Conservation (phyloP, 1,140 invertebrate species). For the Teleopsis dalmanni region DNA sequence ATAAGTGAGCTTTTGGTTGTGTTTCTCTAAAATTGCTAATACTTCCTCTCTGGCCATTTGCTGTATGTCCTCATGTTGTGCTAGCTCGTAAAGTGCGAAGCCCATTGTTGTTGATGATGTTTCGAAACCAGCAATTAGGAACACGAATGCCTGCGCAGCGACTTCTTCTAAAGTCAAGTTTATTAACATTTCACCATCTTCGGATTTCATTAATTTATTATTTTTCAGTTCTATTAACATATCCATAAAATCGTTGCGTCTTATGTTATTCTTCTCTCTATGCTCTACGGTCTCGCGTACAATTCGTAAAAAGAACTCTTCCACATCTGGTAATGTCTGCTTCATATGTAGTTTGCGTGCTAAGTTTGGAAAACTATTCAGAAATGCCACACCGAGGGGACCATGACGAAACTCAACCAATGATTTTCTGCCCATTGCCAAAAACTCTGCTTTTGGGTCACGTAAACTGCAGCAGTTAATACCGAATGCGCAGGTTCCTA, state of each 20-base stretch:
- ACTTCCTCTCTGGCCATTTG: constrained; percentile 47
- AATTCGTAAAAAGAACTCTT: constrained; percentile 39
- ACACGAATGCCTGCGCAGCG: constrained; percentile 34
- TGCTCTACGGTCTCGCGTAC: constrained; percentile 41
- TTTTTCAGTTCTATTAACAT: constrained; percentile 38
- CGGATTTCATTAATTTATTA: constrained; percentile 20
- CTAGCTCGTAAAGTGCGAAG: constrained; percentile 43
- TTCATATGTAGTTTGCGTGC: constrained; percentile 23
- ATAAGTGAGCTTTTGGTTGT: constrained; percentile 29
- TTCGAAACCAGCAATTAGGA: constrained; percentile 38
- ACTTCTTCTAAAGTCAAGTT: constrained; percentile 34
- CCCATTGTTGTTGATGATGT: constrained; percentile 44
- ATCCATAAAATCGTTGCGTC: constrained; percentile 45
- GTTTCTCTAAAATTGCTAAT: constrained; percentile 15
- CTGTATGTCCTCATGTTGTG: constrained; percentile 45
- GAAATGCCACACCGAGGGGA: constrained; percentile 16
- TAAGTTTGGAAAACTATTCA: constrained; percentile 22
- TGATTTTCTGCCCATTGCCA: constrained; percentile 25
- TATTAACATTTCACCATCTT: constrained; percentile 21
- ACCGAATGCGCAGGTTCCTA: constrained; percentile 49
- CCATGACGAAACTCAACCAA: constrained; percentile 21
- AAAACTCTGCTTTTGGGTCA: constrained; percentile 46
- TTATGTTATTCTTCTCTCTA: constrained; percentile 38
- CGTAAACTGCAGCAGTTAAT: constrained; percentile 46
- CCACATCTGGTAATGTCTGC: constrained; percentile 28